A percentile compares a stretch with the other conserved stretches of the same genome.
Conservation (phyloP, 2,888 invertebrate species). For the Desoria tigrina region DNA sequence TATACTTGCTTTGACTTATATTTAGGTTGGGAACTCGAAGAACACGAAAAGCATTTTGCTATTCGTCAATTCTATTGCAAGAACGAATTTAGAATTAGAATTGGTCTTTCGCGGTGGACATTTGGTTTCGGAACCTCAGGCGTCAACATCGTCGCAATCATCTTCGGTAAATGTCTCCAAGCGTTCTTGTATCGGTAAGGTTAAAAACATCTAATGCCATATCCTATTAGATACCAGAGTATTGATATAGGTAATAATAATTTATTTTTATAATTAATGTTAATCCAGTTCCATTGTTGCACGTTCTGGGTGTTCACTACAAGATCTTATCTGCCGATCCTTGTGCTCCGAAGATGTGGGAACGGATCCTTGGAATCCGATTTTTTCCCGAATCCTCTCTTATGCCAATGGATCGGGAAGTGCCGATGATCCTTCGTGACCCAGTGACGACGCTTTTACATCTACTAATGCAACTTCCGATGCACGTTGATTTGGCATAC, state of each 20-base stretch:
- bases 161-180: conserved; percentile 60
- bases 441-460: conserved; percentile 83
- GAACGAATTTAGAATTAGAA: conserved; percentile 91
- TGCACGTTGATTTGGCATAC: conserved; percentile 83
- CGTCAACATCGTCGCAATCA: conserved; percentile 52
- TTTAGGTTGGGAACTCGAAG: conserved; percentile 62
- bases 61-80: conserved; percentile 83
- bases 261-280: conserved; percentile 8
- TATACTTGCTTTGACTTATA: conserved; percentile 1
- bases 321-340: conserved; percentile 52
- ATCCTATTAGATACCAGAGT: neutral
- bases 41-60: conserved; percentile 76
- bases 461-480: conserved; percentile 79
- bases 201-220: too few relatives aligned
- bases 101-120: conserved; percentile 84
- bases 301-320: conserved; percentile 78
- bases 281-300: conserved; percentile 72
- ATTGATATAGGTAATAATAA: neutral
- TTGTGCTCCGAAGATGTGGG: conserved; percentile 53
- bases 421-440: conserved; percentile 85
- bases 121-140: conserved; percentile 60
- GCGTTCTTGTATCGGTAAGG: conserved; percentile 76
- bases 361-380: conserved; percentile 52
- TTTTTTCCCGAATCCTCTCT: conserved; percentile 53
- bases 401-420: conserved; percentile 61